Base-by-base conservation (phyloP, 2,113 vertebrate species). In the Charadrius vociferus region DNA sequence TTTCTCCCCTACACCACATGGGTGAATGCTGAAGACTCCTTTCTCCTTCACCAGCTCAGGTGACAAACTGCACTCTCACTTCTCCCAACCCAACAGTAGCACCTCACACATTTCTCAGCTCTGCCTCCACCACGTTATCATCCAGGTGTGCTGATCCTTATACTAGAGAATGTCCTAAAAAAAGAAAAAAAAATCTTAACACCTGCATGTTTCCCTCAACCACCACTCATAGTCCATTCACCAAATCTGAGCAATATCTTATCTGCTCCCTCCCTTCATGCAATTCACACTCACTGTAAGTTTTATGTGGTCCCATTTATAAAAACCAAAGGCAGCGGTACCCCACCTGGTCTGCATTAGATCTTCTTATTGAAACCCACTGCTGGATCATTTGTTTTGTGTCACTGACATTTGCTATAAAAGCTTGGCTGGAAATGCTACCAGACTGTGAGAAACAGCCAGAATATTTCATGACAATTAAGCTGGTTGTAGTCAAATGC, bases 371-470 rank as follows among this genome's bases (percentile, higher is more conserved):
- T 36, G 39, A 88, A 92, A 73, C 49, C 30, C 78, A 49, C 70
- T 90, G 72, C 84, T 47, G 53, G 30, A 87, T 72, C 73, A 37
- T 73, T 89, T 88, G 41, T 95, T 91, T 82, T 73, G 3, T 23
- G 47, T 45, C 86, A 56, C 53, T 75, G 63, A 52, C 43, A 56
- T 43, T 17, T 65, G 53, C 63, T 81, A 5, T 59, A 84, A 92
- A 92, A 97, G 37, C 85, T 82, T 43, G 89, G 81, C 84, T 82
- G 88, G 37, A 88, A 81, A 61, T 61, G 62, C 52, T 66, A 88
- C 39, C 71, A 86, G 75, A 49, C 41, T 77, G 45, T 1, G 2
- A 80, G 43, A 53, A 72, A 45, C 24, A 63, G 55, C 32, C 39
- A 47, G 49, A 59, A 55, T 62, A 59, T 77, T 82, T 86, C 62